Evolutionary conservation across 2,113 vertebrate species (phyloP).

Genomic region (Pseudopodoces humilis): DNA sequence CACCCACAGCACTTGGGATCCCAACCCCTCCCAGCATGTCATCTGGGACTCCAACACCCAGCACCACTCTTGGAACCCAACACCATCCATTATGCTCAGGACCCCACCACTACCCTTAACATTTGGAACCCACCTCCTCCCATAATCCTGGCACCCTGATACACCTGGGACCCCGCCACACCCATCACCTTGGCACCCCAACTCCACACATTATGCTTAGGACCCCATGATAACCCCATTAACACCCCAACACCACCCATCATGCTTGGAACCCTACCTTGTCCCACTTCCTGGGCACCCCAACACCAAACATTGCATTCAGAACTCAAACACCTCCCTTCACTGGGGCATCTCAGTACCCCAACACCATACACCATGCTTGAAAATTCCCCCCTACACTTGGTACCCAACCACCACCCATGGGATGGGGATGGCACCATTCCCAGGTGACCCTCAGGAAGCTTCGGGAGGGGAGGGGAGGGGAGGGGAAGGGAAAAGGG

Average conservation of each 20-base stretch:
- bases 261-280: not conserved
- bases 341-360: not conserved
- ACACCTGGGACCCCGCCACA: not conserved
- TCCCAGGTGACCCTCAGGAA: not conserved
- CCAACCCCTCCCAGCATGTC: not conserved
- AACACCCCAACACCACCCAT: not conserved
- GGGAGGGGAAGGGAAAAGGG: not conserved
- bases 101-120: not conserved
- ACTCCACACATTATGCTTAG: not conserved
- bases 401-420: not conserved
- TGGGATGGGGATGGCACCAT: not conserved
- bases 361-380: not conserved
- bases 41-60: not conserved
- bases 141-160: not conserved
- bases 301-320: not conserved
- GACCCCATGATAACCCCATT: not conserved
- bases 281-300: not conserved
- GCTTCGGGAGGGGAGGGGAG: not conserved
- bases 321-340: not conserved
- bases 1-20: not conserved
- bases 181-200: not conserved
- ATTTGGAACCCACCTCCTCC: not conserved
- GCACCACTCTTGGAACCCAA: not conserved
- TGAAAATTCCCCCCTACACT: not conserved
- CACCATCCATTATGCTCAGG: not conserved